phyloP scores from a whole-genome alignment of 2,113 vertebrate genomes.

The Ciconia stormi region DNA sequence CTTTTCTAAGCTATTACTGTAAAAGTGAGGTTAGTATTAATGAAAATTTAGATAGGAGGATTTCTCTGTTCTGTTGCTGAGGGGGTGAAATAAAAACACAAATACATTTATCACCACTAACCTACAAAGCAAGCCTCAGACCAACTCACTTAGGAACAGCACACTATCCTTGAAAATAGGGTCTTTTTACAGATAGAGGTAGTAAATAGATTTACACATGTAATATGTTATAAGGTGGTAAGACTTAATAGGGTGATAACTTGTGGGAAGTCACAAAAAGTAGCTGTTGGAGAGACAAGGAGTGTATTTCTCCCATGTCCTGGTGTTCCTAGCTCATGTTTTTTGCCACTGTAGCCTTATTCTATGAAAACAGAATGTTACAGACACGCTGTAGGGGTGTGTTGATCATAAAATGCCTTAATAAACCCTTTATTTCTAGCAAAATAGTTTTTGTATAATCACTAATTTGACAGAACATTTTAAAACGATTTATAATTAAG shows the following conservation, averaged over 20 bases:
- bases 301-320: background rate
- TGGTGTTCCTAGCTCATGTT: background rate
- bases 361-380: background rate
- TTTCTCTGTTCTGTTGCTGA: background rate
- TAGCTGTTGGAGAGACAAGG: background rate
- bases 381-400: background rate
- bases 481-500: background rate
- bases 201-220: background rate
- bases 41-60: background rate
- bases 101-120: background rate
- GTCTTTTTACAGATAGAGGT: background rate
- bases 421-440: background rate
- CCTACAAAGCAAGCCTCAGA: background rate
- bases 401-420: background rate
- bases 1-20: background rate
- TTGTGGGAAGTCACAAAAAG: background rate
- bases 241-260: background rate
- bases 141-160: background rate
- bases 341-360: background rate
- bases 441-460: background rate
- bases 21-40: background rate
- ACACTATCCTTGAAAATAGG: background rate
- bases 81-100: background rate
- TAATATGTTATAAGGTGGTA: background rate
- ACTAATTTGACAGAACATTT: slow-evolving; percentile 2